Evolutionary conservation across 1,140 invertebrate genomes (phyloP).

Genomic region (Mylabris phalerata): DNA sequence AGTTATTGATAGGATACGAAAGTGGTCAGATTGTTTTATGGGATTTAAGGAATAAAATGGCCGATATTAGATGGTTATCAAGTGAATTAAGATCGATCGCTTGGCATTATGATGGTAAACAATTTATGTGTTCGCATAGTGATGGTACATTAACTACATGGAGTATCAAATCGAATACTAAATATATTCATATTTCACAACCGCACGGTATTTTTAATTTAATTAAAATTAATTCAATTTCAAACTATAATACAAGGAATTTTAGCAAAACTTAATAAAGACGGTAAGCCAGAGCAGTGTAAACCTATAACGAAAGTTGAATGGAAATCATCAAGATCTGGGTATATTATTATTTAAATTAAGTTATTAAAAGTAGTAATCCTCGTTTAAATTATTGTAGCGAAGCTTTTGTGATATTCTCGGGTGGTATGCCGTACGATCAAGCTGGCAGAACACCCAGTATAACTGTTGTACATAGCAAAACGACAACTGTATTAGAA

Average conservation of each 20-base stretch:
- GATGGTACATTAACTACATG: conserved; percentile 94
- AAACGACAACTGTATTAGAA: conserved; percentile 93
- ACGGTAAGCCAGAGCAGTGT: conserved; percentile 78
- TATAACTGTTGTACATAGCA: conserved; percentile 91
- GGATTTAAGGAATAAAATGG: conserved; percentile 80
- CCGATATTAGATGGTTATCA: conserved; percentile 76
- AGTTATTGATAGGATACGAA: conserved; percentile 97
- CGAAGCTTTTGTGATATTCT: conserved; percentile 89
- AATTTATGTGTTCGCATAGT: conserved; percentile 93
- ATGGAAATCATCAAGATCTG: conserved; percentile 83
- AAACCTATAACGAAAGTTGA: conserved; percentile 92
- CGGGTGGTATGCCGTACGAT: conserved; percentile 87
- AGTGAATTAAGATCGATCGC: conserved; percentile 77
- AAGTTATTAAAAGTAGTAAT: background rate
- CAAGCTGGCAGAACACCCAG: conserved; percentile 84
- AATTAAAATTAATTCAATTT: background rate
- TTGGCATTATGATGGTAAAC: conserved; percentile 98
- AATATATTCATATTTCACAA: conserved; percentile 74
- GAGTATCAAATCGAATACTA: conserved; percentile 66
- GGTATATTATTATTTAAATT: conserved; percentile 55
- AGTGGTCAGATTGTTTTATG: conserved; percentile 90
- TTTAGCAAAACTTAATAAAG: conserved; percentile 80
- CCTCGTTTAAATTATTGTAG: conserved; percentile 44
- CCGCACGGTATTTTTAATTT: conserved; percentile 73
- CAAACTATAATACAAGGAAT: background rate